These are phyloP conservation scores for Caenorhabditis plicata DNA, from an alignment of 2,888 invertebrate species.

Conservation along the genomic window DNA sequence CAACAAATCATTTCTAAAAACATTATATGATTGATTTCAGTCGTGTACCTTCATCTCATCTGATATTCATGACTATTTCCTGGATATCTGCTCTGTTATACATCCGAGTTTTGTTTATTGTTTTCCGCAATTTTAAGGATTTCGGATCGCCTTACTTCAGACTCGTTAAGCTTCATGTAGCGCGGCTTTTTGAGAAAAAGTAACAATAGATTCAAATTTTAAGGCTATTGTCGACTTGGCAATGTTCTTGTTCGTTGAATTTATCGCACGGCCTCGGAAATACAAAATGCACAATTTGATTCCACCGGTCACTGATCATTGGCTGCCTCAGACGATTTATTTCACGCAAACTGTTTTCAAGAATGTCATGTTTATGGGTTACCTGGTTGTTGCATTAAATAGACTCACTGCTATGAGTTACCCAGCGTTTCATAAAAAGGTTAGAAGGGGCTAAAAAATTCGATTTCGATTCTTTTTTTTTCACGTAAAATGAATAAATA, in stretches of 20 bases:
- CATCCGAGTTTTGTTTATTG: constrained; percentile 7
- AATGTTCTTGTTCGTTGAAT: constrained; percentile 23
- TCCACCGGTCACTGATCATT: not conserved
- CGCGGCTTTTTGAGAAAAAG: no score
- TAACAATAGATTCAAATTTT: not conserved
- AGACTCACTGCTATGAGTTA: constrained; percentile 11
- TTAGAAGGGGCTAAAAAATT: no score
- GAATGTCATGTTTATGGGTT: constrained; percentile 25
- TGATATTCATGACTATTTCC: constrained; percentile 9
- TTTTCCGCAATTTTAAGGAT: constrained; percentile 1
- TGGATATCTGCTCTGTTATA: constrained; percentile 13
- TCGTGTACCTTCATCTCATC: constrained; percentile 9
- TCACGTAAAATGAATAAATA: no score
- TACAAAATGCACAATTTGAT: constrained; percentile 14
- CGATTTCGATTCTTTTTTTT: no score
- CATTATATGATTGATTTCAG: constrained; percentile 1
- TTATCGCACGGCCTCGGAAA: constrained; percentile 10
- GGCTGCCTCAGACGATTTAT: constrained; percentile 14
- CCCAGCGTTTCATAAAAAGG: no score
- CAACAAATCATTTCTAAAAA: no score
- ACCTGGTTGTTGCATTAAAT: constrained; percentile 14
- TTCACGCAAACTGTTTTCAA: constrained; percentile 6
- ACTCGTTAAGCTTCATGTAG: constrained; percentile 12
- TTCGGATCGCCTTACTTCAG: constrained; percentile 12
- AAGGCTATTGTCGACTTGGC: constrained; percentile 20